Conservation (phyloP, 2,797 vertebrate species). For the Propithecus deckenii region DNA sequence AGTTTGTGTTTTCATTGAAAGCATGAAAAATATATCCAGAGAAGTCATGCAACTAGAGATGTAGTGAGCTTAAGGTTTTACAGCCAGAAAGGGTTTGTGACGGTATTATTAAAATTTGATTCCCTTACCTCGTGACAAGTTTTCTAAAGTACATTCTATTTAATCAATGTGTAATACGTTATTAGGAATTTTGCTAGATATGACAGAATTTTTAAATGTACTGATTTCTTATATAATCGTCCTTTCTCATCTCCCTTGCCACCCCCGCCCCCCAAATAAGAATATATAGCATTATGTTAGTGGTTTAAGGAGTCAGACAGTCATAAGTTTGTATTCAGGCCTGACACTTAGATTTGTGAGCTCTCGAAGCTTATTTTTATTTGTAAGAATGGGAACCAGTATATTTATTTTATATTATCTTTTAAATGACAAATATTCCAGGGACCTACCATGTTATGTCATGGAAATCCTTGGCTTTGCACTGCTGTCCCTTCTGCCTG, state of each 20-base stretch:
- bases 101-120: background rate
- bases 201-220: background rate
- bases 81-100: background rate
- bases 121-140: background rate
- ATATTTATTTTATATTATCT: background rate
- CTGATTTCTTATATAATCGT: background rate
- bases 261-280: background rate
- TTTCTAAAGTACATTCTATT: background rate
- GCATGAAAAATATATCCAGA: background rate
- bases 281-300: background rate
- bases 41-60: background rate
- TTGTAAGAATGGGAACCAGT: background rate
- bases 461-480: background rate
- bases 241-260: background rate
- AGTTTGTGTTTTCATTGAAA: background rate
- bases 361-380: background rate
- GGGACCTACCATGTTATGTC: background rate
- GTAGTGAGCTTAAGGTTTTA: background rate
- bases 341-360: background rate
- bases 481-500: background rate
- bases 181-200: background rate
- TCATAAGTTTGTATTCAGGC: background rate
- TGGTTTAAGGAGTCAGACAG: background rate
- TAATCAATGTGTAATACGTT: background rate
- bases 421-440: background rate